A percentile compares a stretch with the other conserved stretches of the same genome.
phyloP scores from a whole-genome alignment of 2,797 vertebrate species.

The Borostomias antarcticus region DNA sequence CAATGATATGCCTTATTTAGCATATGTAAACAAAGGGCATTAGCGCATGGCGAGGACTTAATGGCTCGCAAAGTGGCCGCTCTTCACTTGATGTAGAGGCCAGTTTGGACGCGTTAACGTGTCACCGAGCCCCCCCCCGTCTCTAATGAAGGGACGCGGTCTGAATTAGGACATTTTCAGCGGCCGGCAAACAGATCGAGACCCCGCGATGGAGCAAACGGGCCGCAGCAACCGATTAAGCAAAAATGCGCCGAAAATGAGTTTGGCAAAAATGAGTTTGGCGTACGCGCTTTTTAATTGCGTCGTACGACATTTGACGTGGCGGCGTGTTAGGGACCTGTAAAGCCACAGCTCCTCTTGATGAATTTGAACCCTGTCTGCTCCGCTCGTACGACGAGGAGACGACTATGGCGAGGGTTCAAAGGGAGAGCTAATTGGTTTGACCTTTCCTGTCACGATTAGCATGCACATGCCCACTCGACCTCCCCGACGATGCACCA shows the following conservation, averaged over 20 bases:
- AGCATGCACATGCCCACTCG: constrained; percentile 62
- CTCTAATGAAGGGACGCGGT: constrained; percentile 43
- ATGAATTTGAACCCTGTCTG: constrained; percentile 63
- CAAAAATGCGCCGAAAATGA: constrained; percentile 15
- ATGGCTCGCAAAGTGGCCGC: constrained; percentile 70
- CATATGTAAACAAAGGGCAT: constrained; percentile 79
- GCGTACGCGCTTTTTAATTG: background rate
- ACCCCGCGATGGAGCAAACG: constrained; percentile 10
- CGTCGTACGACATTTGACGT: background rate
- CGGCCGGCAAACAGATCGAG: constrained; percentile 1
- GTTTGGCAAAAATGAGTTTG: background rate
- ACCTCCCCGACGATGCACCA: constrained; percentile 64
- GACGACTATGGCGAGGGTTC: constrained; percentile 66
- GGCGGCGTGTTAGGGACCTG: background rate
- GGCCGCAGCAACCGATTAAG: constrained; percentile 3
- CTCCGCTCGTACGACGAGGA: constrained; percentile 47
- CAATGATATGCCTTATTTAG: constrained; percentile 83
- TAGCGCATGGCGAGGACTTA: constrained; percentile 68
- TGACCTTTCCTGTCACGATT: constrained; percentile 81
- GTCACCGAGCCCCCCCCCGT: constrained; percentile 17
- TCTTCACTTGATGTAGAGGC: constrained; percentile 58
- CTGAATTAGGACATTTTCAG: constrained; percentile 15
- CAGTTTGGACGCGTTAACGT: constrained; percentile 50
- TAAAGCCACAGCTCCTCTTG: background rate
- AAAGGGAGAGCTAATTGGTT: constrained; percentile 79